Evolutionary conservation across 2,113 vertebrate species (phyloP).

Genomic region (Eptesicus fuscus): DNA sequence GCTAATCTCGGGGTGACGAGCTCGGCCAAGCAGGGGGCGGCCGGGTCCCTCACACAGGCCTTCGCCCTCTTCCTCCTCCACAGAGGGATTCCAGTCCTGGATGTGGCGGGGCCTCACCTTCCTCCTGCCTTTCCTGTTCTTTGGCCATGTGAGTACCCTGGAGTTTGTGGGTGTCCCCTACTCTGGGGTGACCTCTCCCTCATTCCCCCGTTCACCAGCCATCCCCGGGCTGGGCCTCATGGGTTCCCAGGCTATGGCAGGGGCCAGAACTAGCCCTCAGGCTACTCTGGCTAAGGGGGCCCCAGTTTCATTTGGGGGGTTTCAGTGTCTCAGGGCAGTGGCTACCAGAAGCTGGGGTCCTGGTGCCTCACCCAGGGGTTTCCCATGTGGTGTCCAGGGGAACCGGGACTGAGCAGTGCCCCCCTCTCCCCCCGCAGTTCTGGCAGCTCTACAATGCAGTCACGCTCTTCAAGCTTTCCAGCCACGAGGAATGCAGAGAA

Average conservation of each 20-base stretch:
- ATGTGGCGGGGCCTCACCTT: conserved; percentile 99
- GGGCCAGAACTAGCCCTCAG: not conserved
- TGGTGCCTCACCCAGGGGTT: not conserved
- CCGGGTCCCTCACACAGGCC: not conserved
- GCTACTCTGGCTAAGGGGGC: not conserved
- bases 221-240: not conserved
- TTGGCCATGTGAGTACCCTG: conserved; percentile 93
- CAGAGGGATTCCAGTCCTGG: conserved; percentile 99
- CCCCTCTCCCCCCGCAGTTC: conserved; percentile 83
- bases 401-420: not conserved
- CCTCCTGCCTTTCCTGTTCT: conserved; percentile 96
- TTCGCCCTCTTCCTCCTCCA: not conserved
- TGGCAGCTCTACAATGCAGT: conserved; percentile 98
- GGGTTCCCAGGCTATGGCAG: not conserved
- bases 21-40: not conserved
- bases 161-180: not conserved
- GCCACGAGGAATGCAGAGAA: conserved; percentile 93
- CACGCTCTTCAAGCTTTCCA: conserved; percentile 91
- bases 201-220: not conserved
- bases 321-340: not conserved
- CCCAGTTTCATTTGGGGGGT: not conserved
- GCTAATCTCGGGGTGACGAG: not conserved
- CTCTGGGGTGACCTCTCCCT: not conserved
- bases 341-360: not conserved
- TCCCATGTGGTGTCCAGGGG: not conserved